Conservation (phyloP, 2,888 invertebrate species). For the Mellilla xanthometata region DNA sequence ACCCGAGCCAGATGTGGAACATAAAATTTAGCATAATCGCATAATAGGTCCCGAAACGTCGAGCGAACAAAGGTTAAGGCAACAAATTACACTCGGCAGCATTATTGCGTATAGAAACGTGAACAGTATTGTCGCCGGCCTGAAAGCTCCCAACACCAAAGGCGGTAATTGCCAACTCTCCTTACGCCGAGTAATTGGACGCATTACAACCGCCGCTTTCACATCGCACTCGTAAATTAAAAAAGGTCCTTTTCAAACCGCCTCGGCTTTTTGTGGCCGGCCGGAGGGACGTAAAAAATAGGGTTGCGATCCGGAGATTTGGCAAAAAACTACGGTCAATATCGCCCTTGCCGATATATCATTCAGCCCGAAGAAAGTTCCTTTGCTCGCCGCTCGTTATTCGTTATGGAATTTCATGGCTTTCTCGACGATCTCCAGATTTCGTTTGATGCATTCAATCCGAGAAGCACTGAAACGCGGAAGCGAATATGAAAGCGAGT, state of each 20-base stretch:
- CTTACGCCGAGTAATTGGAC: constrained; percentile 56
- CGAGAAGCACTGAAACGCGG: neutral
- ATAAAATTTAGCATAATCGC: constrained; percentile 50
- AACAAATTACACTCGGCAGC: constrained; percentile 52
- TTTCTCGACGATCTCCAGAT: neutral
- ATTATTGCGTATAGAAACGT: constrained; percentile 42
- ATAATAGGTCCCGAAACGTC: constrained; percentile 45
- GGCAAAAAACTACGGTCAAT: constrained; percentile 32
- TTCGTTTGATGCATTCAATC: constrained; percentile 5
- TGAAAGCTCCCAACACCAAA: constrained; percentile 46
- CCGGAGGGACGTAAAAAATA: constrained; percentile 47
- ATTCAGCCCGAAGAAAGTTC: constrained; percentile 15
- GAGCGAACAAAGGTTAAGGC: constrained; percentile 53
- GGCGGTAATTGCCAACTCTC: constrained; percentile 57
- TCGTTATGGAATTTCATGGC: constrained; percentile 7
- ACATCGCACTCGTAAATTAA: constrained; percentile 59
- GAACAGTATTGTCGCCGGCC: constrained; percentile 44
- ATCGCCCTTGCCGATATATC: constrained; percentile 32
- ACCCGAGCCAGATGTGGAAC: constrained; percentile 40
- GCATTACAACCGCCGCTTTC: constrained; percentile 54
- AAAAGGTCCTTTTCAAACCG: constrained; percentile 56
- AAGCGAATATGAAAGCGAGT: constrained; percentile 9
- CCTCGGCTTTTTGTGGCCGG: constrained; percentile 52
- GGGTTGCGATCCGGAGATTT: constrained; percentile 34
- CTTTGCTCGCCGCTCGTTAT: constrained; percentile 1